Base-by-base conservation (phyloP, 2,113 vertebrate species). In the Gymnorhina tibicen region DNA sequence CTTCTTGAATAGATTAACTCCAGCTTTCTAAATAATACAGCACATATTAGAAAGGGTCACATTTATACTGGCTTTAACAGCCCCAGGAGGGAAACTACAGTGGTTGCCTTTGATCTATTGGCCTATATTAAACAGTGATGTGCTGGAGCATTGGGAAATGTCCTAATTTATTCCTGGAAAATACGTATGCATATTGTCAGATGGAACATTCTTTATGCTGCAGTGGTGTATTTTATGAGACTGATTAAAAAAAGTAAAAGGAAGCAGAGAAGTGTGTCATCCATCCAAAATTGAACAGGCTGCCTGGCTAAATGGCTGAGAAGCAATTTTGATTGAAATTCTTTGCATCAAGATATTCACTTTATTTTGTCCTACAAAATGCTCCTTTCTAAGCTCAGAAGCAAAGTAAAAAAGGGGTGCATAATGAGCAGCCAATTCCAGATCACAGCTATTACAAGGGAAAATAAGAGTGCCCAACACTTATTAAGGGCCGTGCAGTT, bases 41-140 rank as follows among this genome's bases (percentile, higher is more conserved):
- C 42, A 56, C 32, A 33, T 63, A 70, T 84, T 69, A 81, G 83
- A 69, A 81, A 97, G 85, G 92, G 91, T 95, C 94, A 96, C 78
- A 87, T 83, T 89, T 84, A 20, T 64, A 91, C 47, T 74, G 66
- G 52, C 77, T 94, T 88, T 59, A 91, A 81, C 92, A 92, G 80
- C 87, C 93, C 72, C 94, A 93, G 64, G 92, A 93, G 94, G 79
- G 69, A 94, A 96, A 88, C 87, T 78, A 92, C 93, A 94, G 72
- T 76, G 81, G 81, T 78, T 96, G 84, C 63, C 91, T 94, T 97
- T 97, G 91, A 96, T 97, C 94, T 95, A 77, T 86, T 94, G 94
- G 84, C 93, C 92, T 97, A 84, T 74, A 97, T 97, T 94, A 97
- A 92, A 95, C 72, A 94, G 59, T n/a, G 83, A 96, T 95, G 87